Base-by-base conservation (phyloP, 2,113 vertebrate species). In the Lasiurus cinereus region DNA sequence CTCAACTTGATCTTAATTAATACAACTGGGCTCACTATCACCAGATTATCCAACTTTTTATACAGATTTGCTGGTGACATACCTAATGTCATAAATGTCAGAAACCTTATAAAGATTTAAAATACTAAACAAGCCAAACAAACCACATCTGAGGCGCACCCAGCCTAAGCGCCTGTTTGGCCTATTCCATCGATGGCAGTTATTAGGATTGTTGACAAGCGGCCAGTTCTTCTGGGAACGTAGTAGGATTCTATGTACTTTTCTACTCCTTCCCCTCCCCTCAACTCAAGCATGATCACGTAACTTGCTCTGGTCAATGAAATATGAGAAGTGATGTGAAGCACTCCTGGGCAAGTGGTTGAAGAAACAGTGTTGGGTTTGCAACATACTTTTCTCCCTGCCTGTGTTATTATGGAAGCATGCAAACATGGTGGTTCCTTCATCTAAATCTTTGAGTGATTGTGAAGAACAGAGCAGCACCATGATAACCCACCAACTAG, bases 81-180 rank as follows among this genome's bases (percentile, higher is more conserved):
- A 84, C 36, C 52, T 87, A 6, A 50, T 74, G 21, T 77, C 72
- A 74, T 24, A 84, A 31, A 88, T 72, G 22, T 67, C 9, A 18
- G 64, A 90, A 67, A 84, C 48, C 33, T 82, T 69, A 29, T 66
- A 56, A 70, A 92, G 69, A 89, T 54, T 82, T 72, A 21, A 59
- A 70, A 31, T 48, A 50, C 78, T n/a, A 33, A 95, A 67, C 10
- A 73, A 24, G 9, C 69, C 70, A 66, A 73, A 76, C 21, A 77
- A 85, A 22, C 85, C 46, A 24, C 8, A 14, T 70, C 54, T 87
- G 46, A 77, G 46, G 48, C 59, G 3, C 27, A 36, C 50, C 64
- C n/a, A 33, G 48, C 31, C 21, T 43, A 50, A 83, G 36, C 4
- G 10, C 31, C 59, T 1, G 83, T 54, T 31, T 56, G 56, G 56